phyloP scores from a whole-genome alignment of 2,888 invertebrate species.

The Heliconius cydno region DNA sequence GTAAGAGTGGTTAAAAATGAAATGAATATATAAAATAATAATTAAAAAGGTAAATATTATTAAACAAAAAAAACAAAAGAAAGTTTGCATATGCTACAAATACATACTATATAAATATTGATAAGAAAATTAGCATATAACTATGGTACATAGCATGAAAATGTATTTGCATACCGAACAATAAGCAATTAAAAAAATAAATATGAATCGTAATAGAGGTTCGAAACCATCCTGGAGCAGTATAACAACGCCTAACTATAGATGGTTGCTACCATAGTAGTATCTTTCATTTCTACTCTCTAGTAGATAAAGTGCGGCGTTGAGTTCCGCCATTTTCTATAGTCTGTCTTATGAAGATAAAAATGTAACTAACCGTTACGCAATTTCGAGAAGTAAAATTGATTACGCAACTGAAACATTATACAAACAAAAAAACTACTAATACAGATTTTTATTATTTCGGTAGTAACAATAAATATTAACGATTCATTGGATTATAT shows the following conservation, averaged over 20 bases:
- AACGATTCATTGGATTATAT: too few relatives aligned
- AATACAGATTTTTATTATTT: too few relatives aligned
- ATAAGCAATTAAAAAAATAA: background rate
- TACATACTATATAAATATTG: background rate
- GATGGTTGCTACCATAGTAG: background rate
- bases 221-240: background rate
- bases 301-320: background rate
- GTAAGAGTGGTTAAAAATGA: background rate
- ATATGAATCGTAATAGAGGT: background rate
- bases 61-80: background rate
- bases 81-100: background rate
- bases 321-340: background rate
- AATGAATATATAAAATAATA: background rate
- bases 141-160: background rate
- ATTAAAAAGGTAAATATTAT: background rate
- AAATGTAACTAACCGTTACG: too few relatives aligned
- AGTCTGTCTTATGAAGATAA: too few relatives aligned
- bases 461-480: too few relatives aligned
- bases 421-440: too few relatives aligned
- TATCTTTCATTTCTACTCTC: background rate
- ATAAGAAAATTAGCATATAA: too few relatives aligned
- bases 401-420: too few relatives aligned
- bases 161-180: background rate
- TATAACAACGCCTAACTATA: too few relatives aligned
- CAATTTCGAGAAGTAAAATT: too few relatives aligned